Base-by-base conservation (phyloP, 2,797 vertebrate genomes). In the Zenarchopterus dispar region DNA sequence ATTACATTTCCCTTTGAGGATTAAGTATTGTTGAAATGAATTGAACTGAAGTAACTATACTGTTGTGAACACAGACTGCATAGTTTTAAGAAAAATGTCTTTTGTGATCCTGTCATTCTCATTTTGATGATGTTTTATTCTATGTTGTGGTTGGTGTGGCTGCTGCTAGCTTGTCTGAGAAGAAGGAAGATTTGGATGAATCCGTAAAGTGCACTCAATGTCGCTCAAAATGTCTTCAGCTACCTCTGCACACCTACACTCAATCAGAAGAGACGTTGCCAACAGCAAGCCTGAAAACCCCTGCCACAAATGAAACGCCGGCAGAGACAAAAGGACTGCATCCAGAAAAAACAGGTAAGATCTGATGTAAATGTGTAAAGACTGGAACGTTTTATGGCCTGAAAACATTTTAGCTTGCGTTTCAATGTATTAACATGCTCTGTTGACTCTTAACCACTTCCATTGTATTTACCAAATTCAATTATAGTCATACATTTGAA, bases 131-230 rank as follows among this genome's bases (percentile, higher is more conserved):
- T 50, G 16, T 50, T n/a, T 50, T 21, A n/a, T 46, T 6, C 1
- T 2, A 2, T 24, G 19, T 26, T 71, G 15, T 56, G 53, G 7
- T 47, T 44, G 2, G 3, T 47, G 1, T 33, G 11, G 0, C 50
- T 28, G 8, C 39, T 48, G 1, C 23, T 48, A 91, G 81, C 19
- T 87, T 72, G 4, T 55, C 65, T 7, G 70, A 74, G 51, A 73
- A 70, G 23, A 85, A 15, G 22, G 28, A 3, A 46, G 11, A 45
- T 49, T 7, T 23, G 36, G 61, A 70, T 49, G 62, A 58, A 21
- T 41, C 84, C 15, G 1, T 13, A 5, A 48, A 46, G 21, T 19
- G 48, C 18, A 42, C 44, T 24, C 36, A 59, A 16, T 24, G 7
- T 28, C 52, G 67, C 19, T 44, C 73, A 9, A 47, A 56, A 21